These are phyloP conservation scores for Meloe dianella DNA, from an alignment of 2,888 invertebrate species.

Conservation along the genomic window DNA sequence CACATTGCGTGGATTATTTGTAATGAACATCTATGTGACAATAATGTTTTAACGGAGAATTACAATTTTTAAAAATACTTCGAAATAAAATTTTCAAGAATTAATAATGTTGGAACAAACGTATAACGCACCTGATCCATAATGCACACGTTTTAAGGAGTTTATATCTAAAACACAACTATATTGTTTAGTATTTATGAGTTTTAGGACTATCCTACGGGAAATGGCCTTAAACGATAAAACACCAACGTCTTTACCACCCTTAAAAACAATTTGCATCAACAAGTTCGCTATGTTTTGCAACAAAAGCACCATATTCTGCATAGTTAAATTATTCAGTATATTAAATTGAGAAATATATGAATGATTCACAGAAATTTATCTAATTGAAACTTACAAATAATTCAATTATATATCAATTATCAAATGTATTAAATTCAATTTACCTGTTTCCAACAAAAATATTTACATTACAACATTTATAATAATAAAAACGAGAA, in stretches of 20 bases:
- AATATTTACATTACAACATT: not conserved
- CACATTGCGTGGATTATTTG: not conserved
- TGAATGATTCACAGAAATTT: not conserved
- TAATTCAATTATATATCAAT: not conserved
- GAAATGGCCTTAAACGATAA: constrained; percentile 52
- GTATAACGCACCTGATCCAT: constrained; percentile 47
- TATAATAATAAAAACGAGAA: not conserved
- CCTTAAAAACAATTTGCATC: constrained; percentile 53
- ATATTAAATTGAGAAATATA: no score
- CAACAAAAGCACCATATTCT: constrained; percentile 22
- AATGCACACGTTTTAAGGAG: constrained; percentile 48
- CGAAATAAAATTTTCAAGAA: constrained; percentile 28
- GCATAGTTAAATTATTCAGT: not conserved
- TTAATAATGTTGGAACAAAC: constrained; percentile 39
- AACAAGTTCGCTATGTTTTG: constrained; percentile 39
- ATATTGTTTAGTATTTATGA: constrained; percentile 45
- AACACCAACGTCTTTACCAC: constrained; percentile 45
- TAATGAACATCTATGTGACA: not conserved
- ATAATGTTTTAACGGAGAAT: not conserved
- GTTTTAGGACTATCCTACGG: constrained; percentile 40
- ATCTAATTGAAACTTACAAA: not conserved
- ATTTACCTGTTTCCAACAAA: not conserved
- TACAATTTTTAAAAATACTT: not conserved
- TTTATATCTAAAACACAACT: constrained; percentile 44
- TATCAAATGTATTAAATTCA: constrained; percentile 4